These are phyloP conservation scores for Caenorhabditis becei DNA, from an alignment of 2,888 invertebrate species.

Conservation along the genomic window DNA sequence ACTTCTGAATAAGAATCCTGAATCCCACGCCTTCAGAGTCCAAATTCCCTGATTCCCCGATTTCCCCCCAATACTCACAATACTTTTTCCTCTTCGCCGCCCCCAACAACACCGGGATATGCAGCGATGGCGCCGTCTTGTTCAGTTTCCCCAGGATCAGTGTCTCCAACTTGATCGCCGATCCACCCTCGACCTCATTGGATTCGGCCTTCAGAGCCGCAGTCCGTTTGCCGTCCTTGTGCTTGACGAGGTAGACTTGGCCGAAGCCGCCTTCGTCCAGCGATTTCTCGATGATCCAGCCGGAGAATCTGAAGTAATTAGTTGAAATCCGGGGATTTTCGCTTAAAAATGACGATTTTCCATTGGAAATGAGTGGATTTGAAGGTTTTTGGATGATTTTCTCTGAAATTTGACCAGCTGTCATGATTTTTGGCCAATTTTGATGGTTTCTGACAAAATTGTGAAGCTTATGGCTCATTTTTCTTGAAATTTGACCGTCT, in stretches of 20 bases:
- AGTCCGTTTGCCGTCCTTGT: slow-evolving; percentile 11
- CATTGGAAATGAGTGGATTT: too few species aligned
- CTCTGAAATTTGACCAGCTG: too few species aligned
- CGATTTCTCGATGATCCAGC: slow-evolving; percentile 68
- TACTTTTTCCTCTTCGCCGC: slow-evolving; percentile 74
- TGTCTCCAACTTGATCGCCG: slow-evolving; percentile 76
- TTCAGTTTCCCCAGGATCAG: slow-evolving; percentile 67
- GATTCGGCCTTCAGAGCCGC: slow-evolving; percentile 78
- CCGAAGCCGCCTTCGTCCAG: slow-evolving; percentile 78
- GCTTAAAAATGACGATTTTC: too few species aligned
- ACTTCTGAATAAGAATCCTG: too few species aligned
- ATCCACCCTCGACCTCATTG: slow-evolving; percentile 76
- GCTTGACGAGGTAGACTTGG: slow-evolving; percentile 66
- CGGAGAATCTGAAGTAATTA: slow-evolving; percentile 64
- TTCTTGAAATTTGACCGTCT: too few species aligned
- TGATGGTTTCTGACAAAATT: too few species aligned
- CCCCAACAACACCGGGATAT: slow-evolving; percentile 69
- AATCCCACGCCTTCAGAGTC: too few species aligned
- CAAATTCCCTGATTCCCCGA: too few species aligned
- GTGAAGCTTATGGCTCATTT: too few species aligned
- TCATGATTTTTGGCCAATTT: too few species aligned
- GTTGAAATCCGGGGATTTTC: too few species aligned
- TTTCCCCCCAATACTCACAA: slow-evolving; percentile 37
- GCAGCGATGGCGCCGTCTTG: slow-evolving; percentile 65
- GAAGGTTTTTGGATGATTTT: too few species aligned